Conservation (phyloP, 2,797 vertebrate species). For the Propithecus deckenii region DNA sequence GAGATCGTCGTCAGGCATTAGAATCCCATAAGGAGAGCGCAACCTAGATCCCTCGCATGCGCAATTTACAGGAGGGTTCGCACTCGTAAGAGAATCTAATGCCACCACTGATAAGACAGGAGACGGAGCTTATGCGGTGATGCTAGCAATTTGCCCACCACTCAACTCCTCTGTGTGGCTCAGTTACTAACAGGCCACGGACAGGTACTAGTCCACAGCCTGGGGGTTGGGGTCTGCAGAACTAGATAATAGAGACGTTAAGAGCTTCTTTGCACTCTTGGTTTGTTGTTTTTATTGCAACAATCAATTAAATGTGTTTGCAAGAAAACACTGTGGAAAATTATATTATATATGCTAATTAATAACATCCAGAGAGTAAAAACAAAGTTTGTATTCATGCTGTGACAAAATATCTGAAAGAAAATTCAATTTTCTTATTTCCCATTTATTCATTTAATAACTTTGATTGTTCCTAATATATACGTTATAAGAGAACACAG, state of each 20-base stretch:
- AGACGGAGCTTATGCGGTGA: too few relatives aligned
- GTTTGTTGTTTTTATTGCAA: constrained; percentile 20
- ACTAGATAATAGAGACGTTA: neutral
- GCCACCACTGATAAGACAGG: too few relatives aligned
- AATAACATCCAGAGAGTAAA: neutral
- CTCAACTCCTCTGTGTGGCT: too few relatives aligned
- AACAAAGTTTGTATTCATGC: neutral
- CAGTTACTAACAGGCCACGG: too few relatives aligned
- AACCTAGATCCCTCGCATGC: too few relatives aligned
- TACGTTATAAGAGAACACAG: neutral
- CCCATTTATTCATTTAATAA: neutral
- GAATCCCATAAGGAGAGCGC: too few relatives aligned
- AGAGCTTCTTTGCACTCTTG: neutral
- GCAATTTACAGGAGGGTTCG: too few relatives aligned
- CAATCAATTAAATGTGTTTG: neutral
- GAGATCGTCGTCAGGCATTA: too few relatives aligned
- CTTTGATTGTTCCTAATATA: neutral
- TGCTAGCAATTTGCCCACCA: too few relatives aligned
- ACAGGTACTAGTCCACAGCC: too few relatives aligned
- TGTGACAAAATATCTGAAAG: neutral
- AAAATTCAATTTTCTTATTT: constrained; percentile 7
- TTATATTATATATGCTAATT: neutral
- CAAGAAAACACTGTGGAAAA: constrained; percentile 18
- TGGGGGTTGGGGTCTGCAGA: neutral
- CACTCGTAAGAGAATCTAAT: too few relatives aligned